phyloP scores from a whole-genome alignment of 2,888 invertebrate genomes.

The Lamellibrachia columna region DNA sequence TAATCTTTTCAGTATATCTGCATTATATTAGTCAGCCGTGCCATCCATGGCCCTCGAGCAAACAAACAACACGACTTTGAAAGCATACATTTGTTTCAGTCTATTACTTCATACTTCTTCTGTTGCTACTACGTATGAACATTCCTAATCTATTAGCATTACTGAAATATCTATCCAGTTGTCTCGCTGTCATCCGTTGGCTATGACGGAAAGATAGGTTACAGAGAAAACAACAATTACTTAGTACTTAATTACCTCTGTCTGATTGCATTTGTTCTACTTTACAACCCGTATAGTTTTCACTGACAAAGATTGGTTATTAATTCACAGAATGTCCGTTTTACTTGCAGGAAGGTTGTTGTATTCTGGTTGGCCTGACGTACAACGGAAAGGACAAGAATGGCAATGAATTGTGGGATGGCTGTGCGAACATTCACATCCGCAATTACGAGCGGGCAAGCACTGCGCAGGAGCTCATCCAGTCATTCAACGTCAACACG shows the following conservation, averaged over 20 bases:
- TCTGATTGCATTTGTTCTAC: not conserved
- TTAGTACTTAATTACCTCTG: not conserved
- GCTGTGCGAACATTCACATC: conserved; percentile 89
- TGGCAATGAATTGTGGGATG: conserved; percentile 80
- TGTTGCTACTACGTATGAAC: not conserved
- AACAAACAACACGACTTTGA: too few relatives aligned
- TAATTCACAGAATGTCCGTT: not conserved
- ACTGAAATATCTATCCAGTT: not conserved
- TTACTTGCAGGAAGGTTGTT: conserved; percentile 66
- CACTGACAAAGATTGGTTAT: not conserved
- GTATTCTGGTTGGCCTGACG: conserved; percentile 79
- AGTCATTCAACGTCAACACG: conserved; percentile 94
- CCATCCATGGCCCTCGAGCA: too few relatives aligned
- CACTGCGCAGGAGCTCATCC: conserved; percentile 78
- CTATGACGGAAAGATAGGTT: not conserved
- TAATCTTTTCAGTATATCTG: too few relatives aligned
- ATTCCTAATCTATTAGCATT: not conserved
- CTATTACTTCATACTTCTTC: not conserved
- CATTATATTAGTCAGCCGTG: too few relatives aligned
- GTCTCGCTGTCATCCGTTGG: not conserved
- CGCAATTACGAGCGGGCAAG: conserved; percentile 82
- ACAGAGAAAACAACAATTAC: not conserved
- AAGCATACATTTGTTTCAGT: not conserved
- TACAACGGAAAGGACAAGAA: conserved; percentile 79
- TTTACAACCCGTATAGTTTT: not conserved